Percentiles rank a stretch among this genome's conserved stretches.
Conservation (phyloP, 30 jellyfish, hydroid and myxozoan species). For the Turritopsis rubra region DNA sequence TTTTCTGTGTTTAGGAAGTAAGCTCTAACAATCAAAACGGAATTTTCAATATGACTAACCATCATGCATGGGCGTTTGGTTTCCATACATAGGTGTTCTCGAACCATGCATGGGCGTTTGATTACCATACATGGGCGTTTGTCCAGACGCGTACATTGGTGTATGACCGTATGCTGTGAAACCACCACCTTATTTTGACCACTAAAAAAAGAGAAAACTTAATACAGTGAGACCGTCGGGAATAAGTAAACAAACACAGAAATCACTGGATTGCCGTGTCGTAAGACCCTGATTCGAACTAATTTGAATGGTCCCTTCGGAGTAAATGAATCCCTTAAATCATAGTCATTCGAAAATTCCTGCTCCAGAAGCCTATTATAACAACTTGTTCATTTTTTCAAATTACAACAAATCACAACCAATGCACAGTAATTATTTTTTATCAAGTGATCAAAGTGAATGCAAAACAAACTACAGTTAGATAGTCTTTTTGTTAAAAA, state of each 20-base stretch:
- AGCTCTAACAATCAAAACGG: background rate
- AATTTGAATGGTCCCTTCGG: too few species aligned
- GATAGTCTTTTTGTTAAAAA: too few species aligned
- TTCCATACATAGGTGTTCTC: slow-evolving; percentile 98
- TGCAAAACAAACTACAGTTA: too few species aligned
- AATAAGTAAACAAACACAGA: background rate
- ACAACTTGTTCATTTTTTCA: too few species aligned
- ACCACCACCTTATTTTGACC: slow-evolving; percentile 97
- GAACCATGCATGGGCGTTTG: slow-evolving; percentile 82
- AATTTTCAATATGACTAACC: slow-evolving; percentile 18
- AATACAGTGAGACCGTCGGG: background rate
- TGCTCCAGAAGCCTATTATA: too few species aligned
- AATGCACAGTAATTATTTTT: too few species aligned
- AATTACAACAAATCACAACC: too few species aligned
- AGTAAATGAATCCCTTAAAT: too few species aligned
- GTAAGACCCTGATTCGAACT: too few species aligned
- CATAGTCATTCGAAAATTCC: too few species aligned
- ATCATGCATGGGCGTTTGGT: slow-evolving; percentile 92
- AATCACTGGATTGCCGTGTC: too few species aligned
- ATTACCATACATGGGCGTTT: slow-evolving; percentile 97
- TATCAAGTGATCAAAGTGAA: too few species aligned
- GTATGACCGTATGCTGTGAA: slow-evolving; percentile 93
- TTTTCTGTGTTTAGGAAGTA: background rate
- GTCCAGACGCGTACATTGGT: slow-evolving; percentile 71
- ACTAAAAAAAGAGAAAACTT: slow-evolving; percentile 31